Base-by-base conservation (phyloP, 2,888 invertebrate genomes). In the Leucophenga maculata region DNA sequence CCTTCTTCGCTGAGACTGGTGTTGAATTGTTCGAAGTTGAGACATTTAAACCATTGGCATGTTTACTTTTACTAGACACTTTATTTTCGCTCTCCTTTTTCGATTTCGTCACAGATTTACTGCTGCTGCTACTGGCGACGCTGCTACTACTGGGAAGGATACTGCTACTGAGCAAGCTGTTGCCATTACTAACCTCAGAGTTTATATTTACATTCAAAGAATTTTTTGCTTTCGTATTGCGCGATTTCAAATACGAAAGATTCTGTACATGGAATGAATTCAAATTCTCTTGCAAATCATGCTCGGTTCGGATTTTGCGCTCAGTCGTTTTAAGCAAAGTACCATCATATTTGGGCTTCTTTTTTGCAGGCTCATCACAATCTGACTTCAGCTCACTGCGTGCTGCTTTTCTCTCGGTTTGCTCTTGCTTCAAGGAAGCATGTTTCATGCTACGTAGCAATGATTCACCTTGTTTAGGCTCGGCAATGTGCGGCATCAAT, bases 241-340 rank as follows among this genome's bases (percentile, higher is more conserved):
- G 89, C 67, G 91, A 91, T 77, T 91, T 91, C 57, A 92, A 84
- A 77, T 91, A 90, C 73, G 90, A 89, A 73, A 92, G 91, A 81
- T 92, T 92, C 79, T 91, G 91, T 1, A 91, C 91, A 81, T 92
- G 92, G 83, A 92, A 92, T 46, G 91, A 91, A 77, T 91, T 90
- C 73, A 92, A 89, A 75, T 91, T 91, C 77, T 92, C 91, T 79
- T 92, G 91, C 68, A 92, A 91, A 77, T 92, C 92, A 75, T 91
- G 91, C 77, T 92, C 87, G n/a, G 87, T 85, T 1, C 87, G 79
- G 57, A 82, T 85, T 70, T 86, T 54, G 50, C 57, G 54, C 31
- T 11, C 48, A 39, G 14, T 4, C 26, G 26, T n/a, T 69, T 46
- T n/a, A 18, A 52, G 39, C 8, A 9, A 11, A 31, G 71, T 11